phyloP scores from a whole-genome alignment of 2,113 vertebrate species.

The Poeciliopsis prolifica region DNA sequence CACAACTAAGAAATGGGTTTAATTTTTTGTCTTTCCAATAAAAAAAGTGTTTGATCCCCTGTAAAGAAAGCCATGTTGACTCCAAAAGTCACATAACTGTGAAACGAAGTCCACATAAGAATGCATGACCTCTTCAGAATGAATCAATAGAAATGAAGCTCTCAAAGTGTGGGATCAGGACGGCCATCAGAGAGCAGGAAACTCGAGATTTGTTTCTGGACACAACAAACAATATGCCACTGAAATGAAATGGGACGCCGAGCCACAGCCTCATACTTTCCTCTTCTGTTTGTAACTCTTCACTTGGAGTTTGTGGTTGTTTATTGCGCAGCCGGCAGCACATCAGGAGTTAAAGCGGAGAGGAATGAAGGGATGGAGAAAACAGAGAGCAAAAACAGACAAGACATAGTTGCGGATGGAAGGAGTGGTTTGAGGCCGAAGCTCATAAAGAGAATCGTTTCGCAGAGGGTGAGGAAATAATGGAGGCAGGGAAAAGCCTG shows the following conservation, averaged over 20 bases:
- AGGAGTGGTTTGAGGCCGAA: slow-evolving; percentile 70
- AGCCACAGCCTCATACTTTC: neutral
- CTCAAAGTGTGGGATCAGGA: neutral
- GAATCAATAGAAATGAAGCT: neutral
- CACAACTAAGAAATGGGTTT: too few relatives aligned
- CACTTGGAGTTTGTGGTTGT: slow-evolving; percentile 11
- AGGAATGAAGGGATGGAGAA: slow-evolving; percentile 11
- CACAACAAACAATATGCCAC: neutral
- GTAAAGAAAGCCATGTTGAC: too few relatives aligned
- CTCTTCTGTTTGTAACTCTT: neutral
- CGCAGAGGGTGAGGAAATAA: slow-evolving; percentile 63
- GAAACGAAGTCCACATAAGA: neutral
- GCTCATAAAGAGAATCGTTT: slow-evolving; percentile 71
- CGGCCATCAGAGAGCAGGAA: neutral
- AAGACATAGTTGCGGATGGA: slow-evolving; percentile 75
- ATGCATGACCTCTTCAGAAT: neutral
- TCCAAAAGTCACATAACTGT: neutral
- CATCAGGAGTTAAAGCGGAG: slow-evolving; percentile 47
- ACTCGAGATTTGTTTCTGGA: neutral
- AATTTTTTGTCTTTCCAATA: too few relatives aligned
- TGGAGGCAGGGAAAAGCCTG: slow-evolving; percentile 1
- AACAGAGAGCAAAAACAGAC: slow-evolving; percentile 72
- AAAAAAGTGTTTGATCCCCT: too few relatives aligned
- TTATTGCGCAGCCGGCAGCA: slow-evolving; percentile 9
- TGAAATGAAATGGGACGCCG: neutral